Evolutionary conservation across 1,140 invertebrate species (phyloP), one percentile per base, ranked within the genome.

Genomic region (Brachionus calyciflorus): DNA sequence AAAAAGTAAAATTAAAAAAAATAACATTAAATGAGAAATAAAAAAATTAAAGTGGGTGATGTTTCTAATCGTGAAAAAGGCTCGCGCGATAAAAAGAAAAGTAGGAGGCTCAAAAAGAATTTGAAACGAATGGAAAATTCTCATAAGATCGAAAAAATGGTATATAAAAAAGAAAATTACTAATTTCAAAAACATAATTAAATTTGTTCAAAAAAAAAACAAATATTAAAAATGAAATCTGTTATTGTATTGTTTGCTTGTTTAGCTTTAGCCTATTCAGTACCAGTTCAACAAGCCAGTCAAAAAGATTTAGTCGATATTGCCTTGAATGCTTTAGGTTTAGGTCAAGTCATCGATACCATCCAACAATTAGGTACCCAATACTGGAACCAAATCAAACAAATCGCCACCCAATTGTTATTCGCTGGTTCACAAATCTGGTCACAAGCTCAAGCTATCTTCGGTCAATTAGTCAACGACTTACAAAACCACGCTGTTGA

Each of bases 141-240:
- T n/a, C n/a, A n/a, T n/a, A n/a, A n/a, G n/a, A n/a, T n/a, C n/a
- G n/a, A n/a, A n/a, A n/a, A n/a, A n/a, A n/a, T n/a, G n/a, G n/a
- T n/a, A n/a, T n/a, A n/a, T n/a, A n/a, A n/a, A n/a, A n/a, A n/a
- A n/a, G n/a, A n/a, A n/a, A n/a, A n/a, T n/a, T n/a, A n/a, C n/a
- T n/a, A n/a, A n/a, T n/a, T n/a, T n/a, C n/a, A n/a, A n/a, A n/a
- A n/a, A n/a, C n/a, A n/a, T n/a, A n/a, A n/a, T n/a, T n/a, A n/a
- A n/a, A n/a, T n/a, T n/a, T n/a, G n/a, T n/a, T n/a, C n/a, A n/a
- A n/a, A n/a, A n/a, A n/a, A n/a, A n/a, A n/a, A n/a, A n/a, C n/a
- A n/a, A n/a, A n/a, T n/a, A n/a, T n/a, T n/a, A 14, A 65, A 65
- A 28, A 65, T 65, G 60, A 65, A 44, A 65, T 44, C 60, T 26